These are phyloP conservation scores for Melanostoma scalare DNA, from an alignment of 2,888 invertebrate genomes.

Conservation along the genomic window DNA sequence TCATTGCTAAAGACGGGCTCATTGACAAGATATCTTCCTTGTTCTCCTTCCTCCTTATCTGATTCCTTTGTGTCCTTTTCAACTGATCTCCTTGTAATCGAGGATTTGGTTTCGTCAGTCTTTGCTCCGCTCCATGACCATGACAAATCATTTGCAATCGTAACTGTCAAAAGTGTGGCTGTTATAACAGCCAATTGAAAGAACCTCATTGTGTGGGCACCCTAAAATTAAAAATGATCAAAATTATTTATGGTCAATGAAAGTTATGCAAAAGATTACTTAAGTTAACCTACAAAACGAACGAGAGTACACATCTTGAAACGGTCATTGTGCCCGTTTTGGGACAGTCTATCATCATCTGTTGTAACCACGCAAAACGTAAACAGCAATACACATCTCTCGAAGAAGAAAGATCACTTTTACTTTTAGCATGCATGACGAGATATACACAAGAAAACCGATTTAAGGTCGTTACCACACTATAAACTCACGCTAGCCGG, in stretches of 20 bases:
- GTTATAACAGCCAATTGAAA: constrained; percentile 64
- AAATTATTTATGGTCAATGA: constrained; percentile 39
- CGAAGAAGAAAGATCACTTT: constrained; percentile 61
- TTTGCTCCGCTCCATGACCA: constrained; percentile 54
- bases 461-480: constrained; percentile 69
- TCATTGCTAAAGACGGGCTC: constrained; percentile 79
- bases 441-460: constrained; percentile 16
- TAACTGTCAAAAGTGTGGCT: constrained; percentile 58
- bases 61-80: constrained; percentile 72
- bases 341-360: constrained; percentile 12
- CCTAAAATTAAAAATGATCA: constrained; percentile 27
- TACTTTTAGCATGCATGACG: constrained; percentile 60
- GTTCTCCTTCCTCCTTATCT: constrained; percentile 70
- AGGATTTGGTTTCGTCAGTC: constrained; percentile 62
- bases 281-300: constrained; percentile 51
- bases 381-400: constrained; percentile 51
- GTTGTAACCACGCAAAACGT: constrained; percentile 38
- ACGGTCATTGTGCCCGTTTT: constrained; percentile 68
- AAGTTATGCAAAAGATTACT: constrained; percentile 34
- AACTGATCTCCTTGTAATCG: constrained; percentile 76
- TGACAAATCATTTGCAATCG: constrained; percentile 41
- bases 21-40: constrained; percentile 79
- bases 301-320: constrained; percentile 17
- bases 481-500: constrained; percentile 27
- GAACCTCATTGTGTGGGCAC: constrained; percentile 52